Base-by-base conservation (phyloP, 1,140 invertebrate species). In the Ooceraea biroi region DNA sequence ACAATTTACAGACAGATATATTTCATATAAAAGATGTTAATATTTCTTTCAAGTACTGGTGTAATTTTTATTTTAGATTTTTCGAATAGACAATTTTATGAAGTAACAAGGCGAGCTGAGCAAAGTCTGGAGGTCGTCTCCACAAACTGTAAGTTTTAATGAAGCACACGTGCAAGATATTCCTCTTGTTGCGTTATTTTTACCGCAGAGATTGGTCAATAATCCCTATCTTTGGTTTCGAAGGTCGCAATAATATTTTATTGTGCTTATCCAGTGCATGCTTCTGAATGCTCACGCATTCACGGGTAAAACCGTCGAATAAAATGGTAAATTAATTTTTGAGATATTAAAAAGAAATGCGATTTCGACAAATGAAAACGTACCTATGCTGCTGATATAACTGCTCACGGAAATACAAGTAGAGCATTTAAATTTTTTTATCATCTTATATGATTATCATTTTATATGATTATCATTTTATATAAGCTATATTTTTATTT, bases 41-140 rank as follows among this genome's bases (percentile, higher is more conserved):
- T 57, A 19, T 57, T 66, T 52, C 36, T 55, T 55, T 55, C 1
- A 41, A 78, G 44, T 78, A 76, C 22, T 76, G 10, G 30, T n/a
- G 19, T 52, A 60, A 63, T 11, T 36, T n/a, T 46, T 36, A 69
- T 69, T 68, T 78, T 19, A 57, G 36, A n/a, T 12, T 52, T 63
- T 78, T 27, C 22, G 14, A 41, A 77, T 41, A 68, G 36, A 69
- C 17, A 48, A 57, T 78, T 36, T 36, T 69, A 69, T 27, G 27
- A 78, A 69, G 22, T 78, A 78, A 78, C 55, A 17, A 69, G 55
- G 61, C 36, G 46, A 65, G 17, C 55, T 41, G 30, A 50, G 17
- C 48, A n/a, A 78, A 55, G 76, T 78, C 74, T 78, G 61, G 74
- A 78, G 74, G 74, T 78, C 74, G 74, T 68, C 68, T 78, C 36